Conservation (phyloP, 2,888 invertebrate genomes). For the Agonopterix alstromeriana region DNA sequence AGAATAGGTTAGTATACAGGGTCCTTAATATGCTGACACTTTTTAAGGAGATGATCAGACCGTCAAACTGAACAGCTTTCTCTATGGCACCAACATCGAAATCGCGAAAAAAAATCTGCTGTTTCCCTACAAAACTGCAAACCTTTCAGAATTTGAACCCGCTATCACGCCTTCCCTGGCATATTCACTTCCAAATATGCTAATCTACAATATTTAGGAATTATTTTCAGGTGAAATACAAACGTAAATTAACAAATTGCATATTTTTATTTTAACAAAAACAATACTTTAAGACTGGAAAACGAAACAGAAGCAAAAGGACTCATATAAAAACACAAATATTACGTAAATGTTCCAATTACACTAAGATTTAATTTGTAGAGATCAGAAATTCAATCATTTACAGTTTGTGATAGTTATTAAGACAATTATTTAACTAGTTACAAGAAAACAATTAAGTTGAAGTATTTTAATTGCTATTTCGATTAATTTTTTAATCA, state of each 20-base stretch:
- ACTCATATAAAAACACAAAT: background rate
- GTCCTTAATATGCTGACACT: too few species aligned
- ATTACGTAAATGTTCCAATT: background rate
- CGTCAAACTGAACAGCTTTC: too few species aligned
- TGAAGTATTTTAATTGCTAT: background rate
- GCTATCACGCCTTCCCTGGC: too few species aligned
- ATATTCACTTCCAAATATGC: too few species aligned
- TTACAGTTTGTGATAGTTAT: background rate
- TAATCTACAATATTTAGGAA: too few species aligned
- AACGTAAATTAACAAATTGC: conserved; percentile 30
- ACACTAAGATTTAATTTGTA: conserved; percentile 6
- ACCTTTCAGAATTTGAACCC: too few species aligned
- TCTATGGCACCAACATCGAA: too few species aligned
- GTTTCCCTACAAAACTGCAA: too few species aligned
- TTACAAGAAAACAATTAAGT: background rate
- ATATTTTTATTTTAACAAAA: conserved; percentile 38
- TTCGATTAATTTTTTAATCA: background rate
- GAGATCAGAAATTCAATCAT: conserved; percentile 17
- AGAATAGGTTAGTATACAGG: too few species aligned
- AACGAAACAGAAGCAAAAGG: conserved; percentile 20
- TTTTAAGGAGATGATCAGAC: too few species aligned
- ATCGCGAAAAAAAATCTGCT: too few species aligned
- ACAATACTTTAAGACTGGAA: conserved; percentile 31
- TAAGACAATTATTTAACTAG: background rate
- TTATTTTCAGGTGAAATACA: conserved; percentile 6